phyloP scores from a whole-genome alignment of 2,888 invertebrate genomes.

The Acanthosepion pharaonis region DNA sequence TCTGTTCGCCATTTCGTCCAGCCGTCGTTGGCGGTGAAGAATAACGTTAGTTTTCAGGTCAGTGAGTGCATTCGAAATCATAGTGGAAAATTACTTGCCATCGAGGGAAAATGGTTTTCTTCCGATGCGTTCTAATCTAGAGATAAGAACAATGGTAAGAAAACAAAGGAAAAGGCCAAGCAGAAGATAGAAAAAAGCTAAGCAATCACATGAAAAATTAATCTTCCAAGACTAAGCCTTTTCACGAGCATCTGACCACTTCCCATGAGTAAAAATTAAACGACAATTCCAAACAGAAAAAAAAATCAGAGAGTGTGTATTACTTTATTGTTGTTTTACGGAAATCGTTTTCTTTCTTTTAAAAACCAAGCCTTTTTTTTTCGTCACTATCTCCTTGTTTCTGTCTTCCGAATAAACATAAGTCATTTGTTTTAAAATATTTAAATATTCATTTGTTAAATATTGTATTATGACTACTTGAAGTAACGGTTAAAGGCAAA shows the following conservation, averaged over 20 bases:
- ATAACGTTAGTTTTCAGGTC: not conserved
- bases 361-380: not conserved
- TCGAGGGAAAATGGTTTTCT: not conserved
- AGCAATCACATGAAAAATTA: not conserved
- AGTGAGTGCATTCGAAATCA: not conserved
- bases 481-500: no score
- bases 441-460: no score
- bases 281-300: not conserved
- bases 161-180: not conserved
- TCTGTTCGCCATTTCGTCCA: not conserved
- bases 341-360: not conserved
- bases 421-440: no score
- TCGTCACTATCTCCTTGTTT: not conserved
- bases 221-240: not conserved
- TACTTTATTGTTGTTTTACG: not conserved
- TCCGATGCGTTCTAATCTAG: not conserved
- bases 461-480: no score
- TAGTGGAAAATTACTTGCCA: not conserved
- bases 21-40: not conserved
- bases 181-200: not conserved
- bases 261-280: not conserved
- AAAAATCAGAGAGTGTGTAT: not conserved
- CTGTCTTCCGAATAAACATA: no score
- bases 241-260: not conserved
- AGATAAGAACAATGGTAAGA: not conserved